Base-by-base conservation (phyloP, 1,140 invertebrate genomes). In the Hesperophylax magnus region DNA sequence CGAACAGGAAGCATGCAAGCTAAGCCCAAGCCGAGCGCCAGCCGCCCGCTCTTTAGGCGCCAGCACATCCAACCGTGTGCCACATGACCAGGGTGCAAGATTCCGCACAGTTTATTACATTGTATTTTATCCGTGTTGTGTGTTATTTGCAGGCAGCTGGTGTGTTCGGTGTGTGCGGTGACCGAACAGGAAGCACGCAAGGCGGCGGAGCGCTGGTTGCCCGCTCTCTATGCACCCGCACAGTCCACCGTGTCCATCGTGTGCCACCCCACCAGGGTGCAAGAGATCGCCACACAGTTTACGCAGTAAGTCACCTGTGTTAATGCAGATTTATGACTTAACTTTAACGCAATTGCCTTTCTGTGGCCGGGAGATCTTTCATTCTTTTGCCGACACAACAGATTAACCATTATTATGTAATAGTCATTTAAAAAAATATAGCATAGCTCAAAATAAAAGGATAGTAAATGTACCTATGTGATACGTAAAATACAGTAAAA, bases 221-320 rank as follows among this genome's bases (percentile, higher is more conserved):
- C 91, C 4, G 88, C 92, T 24, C 86, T 97, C 52, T 94, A 94
- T 85, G 89, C 94, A 85, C 86, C 92, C 8, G 87, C 88, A 17
- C 84, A 88, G 54, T 90, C 91, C 56, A 93, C 92, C 85, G 92
- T 93, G 56, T 92, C 93, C 54, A 87, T 96, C 72, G 94, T 95
- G 34, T 96, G 95, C 86, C 93, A 95, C 86, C 93, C 95, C n/a
- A 90, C 92, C 63, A 96, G 96, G 89, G 92, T 93, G 54, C 86
- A 91, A 18, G 93, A 95, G 86, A 89, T 95, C 74, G 87, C 89
- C 22, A 87, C 90, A 14, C 92, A 91, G 54, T 94, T 97, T 84
- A 91, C 92, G 85, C 90, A 91, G 94, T 95, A 88, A 91, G 91
- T 83, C 63, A 31, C 22, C 53, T 9, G 17, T 14, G 9, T 61